A percentile compares a stretch with the other conserved stretches of the same genome.
Evolutionary conservation across 2,113 vertebrate genomes (phyloP).

Genomic region (Neodon shergylaensis): DNA sequence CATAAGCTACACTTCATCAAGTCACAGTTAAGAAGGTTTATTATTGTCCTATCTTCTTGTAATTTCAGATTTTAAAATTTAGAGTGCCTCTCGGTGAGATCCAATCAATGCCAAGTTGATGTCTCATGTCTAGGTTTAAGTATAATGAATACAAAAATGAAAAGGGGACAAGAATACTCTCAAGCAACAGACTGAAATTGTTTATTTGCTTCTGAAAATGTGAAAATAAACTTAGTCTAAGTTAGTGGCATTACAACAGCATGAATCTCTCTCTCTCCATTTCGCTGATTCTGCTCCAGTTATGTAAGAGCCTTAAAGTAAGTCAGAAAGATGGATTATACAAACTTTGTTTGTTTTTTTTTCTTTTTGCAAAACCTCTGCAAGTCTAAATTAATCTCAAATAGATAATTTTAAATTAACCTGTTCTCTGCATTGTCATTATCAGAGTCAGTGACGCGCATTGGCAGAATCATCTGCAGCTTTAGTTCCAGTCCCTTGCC

Average conservation of each 20-base stretch:
- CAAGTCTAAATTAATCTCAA: neutral
- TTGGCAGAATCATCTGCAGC: neutral
- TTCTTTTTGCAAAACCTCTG: neutral
- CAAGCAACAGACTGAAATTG: slow-evolving; percentile 17
- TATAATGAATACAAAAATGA: neutral
- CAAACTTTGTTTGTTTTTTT: neutral
- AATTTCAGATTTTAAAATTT: neutral
- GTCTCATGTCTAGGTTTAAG: neutral
- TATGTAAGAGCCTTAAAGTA: slow-evolving; percentile 6
- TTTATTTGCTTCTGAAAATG: neutral
- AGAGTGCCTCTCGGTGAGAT: neutral
- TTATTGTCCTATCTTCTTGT: neutral
- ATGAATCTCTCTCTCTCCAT: neutral
- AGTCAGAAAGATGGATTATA: neutral
- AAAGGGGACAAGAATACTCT: neutral
- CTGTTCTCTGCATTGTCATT: neutral
- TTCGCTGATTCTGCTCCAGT: neutral
- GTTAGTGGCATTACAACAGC: neutral
- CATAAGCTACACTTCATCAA: neutral
- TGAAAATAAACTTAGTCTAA: neutral
- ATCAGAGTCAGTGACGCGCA: neutral
- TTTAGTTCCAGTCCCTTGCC: neutral
- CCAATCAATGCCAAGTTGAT: neutral
- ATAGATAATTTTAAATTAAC: neutral
- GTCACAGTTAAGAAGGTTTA: neutral